Evolutionary conservation across 1,140 invertebrate genomes (phyloP).

Genomic region (Hycleus phaleratus): DNA sequence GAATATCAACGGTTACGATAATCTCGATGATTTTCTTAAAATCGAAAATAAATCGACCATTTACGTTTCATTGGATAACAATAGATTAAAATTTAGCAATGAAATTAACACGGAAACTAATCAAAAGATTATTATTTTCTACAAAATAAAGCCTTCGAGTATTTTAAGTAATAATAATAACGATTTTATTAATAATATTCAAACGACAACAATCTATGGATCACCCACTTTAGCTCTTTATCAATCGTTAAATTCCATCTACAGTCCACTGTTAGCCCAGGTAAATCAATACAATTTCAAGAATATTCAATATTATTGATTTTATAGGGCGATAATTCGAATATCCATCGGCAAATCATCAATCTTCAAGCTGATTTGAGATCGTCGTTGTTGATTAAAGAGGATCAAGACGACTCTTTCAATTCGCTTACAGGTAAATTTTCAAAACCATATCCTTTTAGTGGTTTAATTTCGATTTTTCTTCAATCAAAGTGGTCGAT

Average conservation of each 20-base stretch:
- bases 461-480: background rate
- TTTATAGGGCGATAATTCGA: conserved; percentile 14
- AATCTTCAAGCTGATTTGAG: conserved; percentile 30
- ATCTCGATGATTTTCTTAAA: conserved; percentile 25
- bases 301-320: conserved; percentile 10
- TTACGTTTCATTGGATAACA: conserved; percentile 21
- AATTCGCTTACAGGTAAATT: conserved; percentile 15
- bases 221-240: conserved; percentile 34
- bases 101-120: conserved; percentile 3
- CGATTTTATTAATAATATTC: conserved; percentile 20
- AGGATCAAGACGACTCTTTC: background rate
- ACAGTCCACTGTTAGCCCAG: conserved; percentile 28
- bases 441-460: background rate
- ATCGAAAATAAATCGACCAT: conserved; percentile 21
- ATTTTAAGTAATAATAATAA: conserved; percentile 21
- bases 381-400: conserved; percentile 8
- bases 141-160: conserved; percentile 17
- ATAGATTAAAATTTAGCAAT: conserved; percentile 19
- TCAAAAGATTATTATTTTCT: conserved; percentile 24
- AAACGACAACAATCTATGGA: conserved; percentile 31
- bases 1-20: conserved; percentile 17
- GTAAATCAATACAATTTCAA: conserved; percentile 9
- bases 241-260: conserved; percentile 34
- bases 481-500: conserved; percentile 15
- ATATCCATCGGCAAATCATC: conserved; percentile 25